These are phyloP conservation scores for Ernsta delagoae DNA, from an alignment of 2,888 invertebrate species.

Conservation along the genomic window DNA sequence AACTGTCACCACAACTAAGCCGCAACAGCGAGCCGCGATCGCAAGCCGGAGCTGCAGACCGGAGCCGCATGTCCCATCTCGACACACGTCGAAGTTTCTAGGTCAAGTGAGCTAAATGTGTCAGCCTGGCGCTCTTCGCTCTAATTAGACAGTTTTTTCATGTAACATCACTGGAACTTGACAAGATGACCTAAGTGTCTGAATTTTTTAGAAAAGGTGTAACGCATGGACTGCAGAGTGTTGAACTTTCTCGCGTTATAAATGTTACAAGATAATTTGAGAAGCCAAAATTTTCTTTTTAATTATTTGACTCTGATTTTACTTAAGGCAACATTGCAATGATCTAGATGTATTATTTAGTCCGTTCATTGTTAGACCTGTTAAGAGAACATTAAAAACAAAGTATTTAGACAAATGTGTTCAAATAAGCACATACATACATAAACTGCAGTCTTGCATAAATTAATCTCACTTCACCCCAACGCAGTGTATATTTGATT, in stretches of 20 bases:
- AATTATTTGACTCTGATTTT: too few species aligned
- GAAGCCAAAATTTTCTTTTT: too few species aligned
- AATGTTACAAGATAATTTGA: too few species aligned
- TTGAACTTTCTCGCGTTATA: not conserved
- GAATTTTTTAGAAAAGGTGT: constrained; percentile 25
- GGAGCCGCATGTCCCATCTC: constrained; percentile 13
- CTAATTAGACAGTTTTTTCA: constrained; percentile 36
- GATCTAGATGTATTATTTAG: too few species aligned
- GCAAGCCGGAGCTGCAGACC: constrained; percentile 19
- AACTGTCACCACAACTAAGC: not conserved
- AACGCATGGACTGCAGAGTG: not conserved
- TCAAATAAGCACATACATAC: too few species aligned
- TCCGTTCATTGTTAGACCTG: too few species aligned
- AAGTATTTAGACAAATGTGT: too few species aligned
- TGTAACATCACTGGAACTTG: constrained; percentile 28
- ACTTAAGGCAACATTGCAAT: too few species aligned
- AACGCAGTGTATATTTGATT: too few species aligned
- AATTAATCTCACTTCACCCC: too few species aligned
- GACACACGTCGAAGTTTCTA: constrained; percentile 25
- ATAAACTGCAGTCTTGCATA: too few species aligned
- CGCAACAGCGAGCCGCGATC: not conserved
- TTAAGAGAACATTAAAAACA: too few species aligned
- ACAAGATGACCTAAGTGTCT: constrained; percentile 32
- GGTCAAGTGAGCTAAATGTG: constrained; percentile 32
- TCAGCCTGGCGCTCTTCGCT: constrained; percentile 29